Conservation (phyloP, 2,113 vertebrate species). For the Junco hyemalis region DNA sequence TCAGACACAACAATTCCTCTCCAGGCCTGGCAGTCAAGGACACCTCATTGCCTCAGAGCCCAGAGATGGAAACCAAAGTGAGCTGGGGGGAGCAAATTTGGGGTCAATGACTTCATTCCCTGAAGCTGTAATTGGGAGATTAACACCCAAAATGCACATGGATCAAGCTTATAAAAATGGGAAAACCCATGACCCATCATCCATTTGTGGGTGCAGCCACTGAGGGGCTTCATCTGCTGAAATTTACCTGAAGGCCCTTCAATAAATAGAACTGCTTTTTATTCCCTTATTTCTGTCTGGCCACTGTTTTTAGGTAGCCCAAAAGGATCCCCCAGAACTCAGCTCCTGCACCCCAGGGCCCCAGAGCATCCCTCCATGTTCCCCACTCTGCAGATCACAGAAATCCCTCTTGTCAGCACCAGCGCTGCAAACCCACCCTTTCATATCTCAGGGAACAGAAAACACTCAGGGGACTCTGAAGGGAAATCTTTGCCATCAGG, state of each 20-base stretch:
- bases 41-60: neutral
- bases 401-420: neutral
- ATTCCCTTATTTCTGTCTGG: neutral
- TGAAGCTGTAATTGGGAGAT: neutral
- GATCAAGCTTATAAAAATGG: neutral
- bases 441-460: neutral
- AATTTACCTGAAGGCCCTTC: neutral
- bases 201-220: neutral
- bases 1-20: neutral
- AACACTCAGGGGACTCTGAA: neutral
- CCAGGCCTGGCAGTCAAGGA: neutral
- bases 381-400: neutral
- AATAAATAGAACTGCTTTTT: neutral
- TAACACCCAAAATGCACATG: neutral
- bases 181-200: accelerated
- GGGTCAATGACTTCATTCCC: neutral
- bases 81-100: accelerated
- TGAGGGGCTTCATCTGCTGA: accelerated
- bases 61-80: accelerated
- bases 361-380: accelerated
- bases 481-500: neutral
- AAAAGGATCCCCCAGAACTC: neutral
- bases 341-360: accelerated
- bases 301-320: neutral
- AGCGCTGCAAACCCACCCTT: neutral